Percentiles rank a stretch among this genome's conserved stretches.
Conservation (phyloP, 2,113 vertebrate genomes). For the Megalops atlanticus region DNA sequence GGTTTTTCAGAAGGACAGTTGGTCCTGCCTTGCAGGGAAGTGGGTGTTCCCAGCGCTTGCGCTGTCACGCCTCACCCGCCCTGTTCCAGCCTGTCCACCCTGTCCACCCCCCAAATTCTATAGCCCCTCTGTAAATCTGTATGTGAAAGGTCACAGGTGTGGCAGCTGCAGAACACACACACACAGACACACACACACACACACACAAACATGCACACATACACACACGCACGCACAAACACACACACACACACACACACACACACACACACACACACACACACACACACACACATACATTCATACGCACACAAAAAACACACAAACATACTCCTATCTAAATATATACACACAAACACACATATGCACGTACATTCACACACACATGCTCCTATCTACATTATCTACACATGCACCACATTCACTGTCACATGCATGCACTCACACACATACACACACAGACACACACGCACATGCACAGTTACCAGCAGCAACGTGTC, state of each 20-base stretch:
- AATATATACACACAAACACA: neutral
- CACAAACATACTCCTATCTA: neutral
- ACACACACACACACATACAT: neutral
- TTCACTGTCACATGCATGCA: neutral
- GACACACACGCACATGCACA: neutral
- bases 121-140: neutral
- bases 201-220: neutral
- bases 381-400: neutral
- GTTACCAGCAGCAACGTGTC: neutral
- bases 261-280: neutral
- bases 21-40: neutral
- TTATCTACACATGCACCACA: too few relatives aligned
- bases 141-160: neutral
- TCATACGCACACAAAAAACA: neutral
- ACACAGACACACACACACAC: neutral
- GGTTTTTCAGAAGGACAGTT: neutral
- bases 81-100: neutral
- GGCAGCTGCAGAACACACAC: neutral
- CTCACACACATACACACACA: too few relatives aligned
- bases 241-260: slow-evolving; percentile 7
- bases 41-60: neutral
- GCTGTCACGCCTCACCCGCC: too few relatives aligned
- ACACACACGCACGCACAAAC: neutral
- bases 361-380: neutral
- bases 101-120: neutral